A percentile compares a stretch with the other conserved stretches of the same genome.
Conservation (phyloP, 1,140 invertebrate genomes). For the Wiebesia pumilae region DNA sequence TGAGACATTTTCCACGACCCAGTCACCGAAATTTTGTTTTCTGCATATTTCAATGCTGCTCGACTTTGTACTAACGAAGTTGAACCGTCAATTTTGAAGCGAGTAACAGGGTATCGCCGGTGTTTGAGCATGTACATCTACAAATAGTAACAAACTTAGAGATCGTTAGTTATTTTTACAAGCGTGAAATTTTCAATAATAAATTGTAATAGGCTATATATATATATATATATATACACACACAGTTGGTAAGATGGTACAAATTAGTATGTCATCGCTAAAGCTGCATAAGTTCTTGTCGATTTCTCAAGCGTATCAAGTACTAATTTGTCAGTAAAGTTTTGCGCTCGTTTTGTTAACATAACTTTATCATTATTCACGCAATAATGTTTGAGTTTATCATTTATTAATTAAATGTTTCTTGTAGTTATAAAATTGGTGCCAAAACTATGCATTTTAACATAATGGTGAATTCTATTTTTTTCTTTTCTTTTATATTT, state of each 20-base stretch:
- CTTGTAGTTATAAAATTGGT: slow-evolving; percentile 12
- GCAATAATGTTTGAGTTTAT: neutral
- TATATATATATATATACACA: no score
- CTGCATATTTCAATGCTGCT: slow-evolving; percentile 31
- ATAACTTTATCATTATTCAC: neutral
- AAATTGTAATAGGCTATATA: neutral
- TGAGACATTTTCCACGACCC: slow-evolving; percentile 55
- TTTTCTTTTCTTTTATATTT: neutral
- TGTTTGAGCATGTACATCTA: slow-evolving; percentile 12
- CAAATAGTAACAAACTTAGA: slow-evolving; percentile 33
- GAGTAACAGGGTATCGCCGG: slow-evolving; percentile 30
- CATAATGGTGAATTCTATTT: neutral
- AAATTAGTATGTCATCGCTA: slow-evolving; percentile 13
- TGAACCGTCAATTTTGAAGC: neutral
- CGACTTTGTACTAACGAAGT: neutral
- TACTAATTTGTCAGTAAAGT: neutral
- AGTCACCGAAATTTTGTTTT: slow-evolving; percentile 55
- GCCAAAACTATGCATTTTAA: slow-evolving; percentile 26
- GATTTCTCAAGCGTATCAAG: neutral
- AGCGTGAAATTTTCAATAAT: slow-evolving; percentile 26
- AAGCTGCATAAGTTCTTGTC: neutral
- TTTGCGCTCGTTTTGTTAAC: slow-evolving; percentile 3
- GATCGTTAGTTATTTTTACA: slow-evolving; percentile 48
- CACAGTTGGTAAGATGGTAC: slow-evolving; percentile 6
- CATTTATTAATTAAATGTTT: neutral